These are phyloP conservation scores for Melanostoma scalare DNA, from an alignment of 2,888 invertebrate species.

Conservation along the genomic window DNA sequence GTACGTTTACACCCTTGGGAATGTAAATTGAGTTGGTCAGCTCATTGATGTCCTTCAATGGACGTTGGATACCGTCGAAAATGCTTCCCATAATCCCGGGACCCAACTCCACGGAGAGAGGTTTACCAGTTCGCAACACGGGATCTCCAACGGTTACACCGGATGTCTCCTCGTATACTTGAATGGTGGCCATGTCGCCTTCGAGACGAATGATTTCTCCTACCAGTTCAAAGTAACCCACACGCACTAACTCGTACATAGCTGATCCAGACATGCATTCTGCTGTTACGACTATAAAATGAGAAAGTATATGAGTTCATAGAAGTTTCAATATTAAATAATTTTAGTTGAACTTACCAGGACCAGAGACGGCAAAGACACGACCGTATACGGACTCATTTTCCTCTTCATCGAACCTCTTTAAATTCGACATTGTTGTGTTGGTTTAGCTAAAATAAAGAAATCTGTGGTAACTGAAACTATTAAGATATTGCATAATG, in stretches of 20 bases:
- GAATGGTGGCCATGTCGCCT: conserved; percentile 99
- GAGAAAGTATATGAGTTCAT: neutral
- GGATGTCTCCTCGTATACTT: conserved; percentile 98
- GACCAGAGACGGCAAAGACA: conserved; percentile 98
- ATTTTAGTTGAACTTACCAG: conserved; percentile 86
- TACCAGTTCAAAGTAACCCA: conserved; percentile 98
- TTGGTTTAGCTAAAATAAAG: conserved; percentile 52
- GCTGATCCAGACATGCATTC: conserved; percentile 99
- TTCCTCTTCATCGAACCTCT: conserved; percentile 91
- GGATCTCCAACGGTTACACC: conserved; percentile 99
- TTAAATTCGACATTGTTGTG: conserved; percentile 85
- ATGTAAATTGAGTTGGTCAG: conserved; percentile 98
- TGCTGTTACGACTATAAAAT: conserved; percentile 95
- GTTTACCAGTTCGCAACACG: conserved; percentile 98
- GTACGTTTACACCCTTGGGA: conserved; percentile 98
- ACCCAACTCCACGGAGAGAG: conserved; percentile 98
- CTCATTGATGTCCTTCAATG: conserved; percentile 97
- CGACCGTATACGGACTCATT: conserved; percentile 95
- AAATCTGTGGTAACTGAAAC: neutral
- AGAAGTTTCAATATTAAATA: neutral
- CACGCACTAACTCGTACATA: conserved; percentile 99
- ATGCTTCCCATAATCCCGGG: conserved; percentile 99
- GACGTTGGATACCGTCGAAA: conserved; percentile 99
- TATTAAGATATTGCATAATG: too few relatives aligned
- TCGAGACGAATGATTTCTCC: conserved; percentile 99